Evolutionary conservation across 2,113 vertebrate genomes (phyloP), one percentile per base, ranked within the genome.

Genomic region (Ramphastos sulfuratus): DNA sequence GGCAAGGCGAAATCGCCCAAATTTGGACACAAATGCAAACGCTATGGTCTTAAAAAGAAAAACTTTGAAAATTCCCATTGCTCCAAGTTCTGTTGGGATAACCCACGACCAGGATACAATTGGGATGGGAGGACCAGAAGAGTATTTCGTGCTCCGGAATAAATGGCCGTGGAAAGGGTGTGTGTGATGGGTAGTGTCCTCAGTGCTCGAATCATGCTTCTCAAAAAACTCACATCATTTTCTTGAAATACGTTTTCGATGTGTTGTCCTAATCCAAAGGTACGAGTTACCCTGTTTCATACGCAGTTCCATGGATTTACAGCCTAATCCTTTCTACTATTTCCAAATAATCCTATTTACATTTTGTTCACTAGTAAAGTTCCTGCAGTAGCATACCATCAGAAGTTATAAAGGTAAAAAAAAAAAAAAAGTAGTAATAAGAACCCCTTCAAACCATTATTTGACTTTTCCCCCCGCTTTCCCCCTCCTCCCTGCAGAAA

Each of bases 311-410:
- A 54, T 35, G 94, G 90, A 94, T 93, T 94, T 96, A 72, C 64
- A 75, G 23, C 55, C 42, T 92, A 94, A 95, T 95, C 94, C 85
- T 76, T 92, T 76, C 82, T 90, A 95, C 72, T 94, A 90, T 94
- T 96, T 94, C 82, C 67, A 90, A 94, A 89, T 87, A 94, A 96
- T 93, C 90, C 94, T 94, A 85, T 92, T 92, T 93, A 79, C 55
- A 77, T 82, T 85, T 95, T 93, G 55, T 88, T 85, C 92, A 72
- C 80, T 65, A 39, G 48, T 82, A 82, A 94, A 48, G 60, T 30
- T 33, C 31, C 82, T 87, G 60, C 44, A 89, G 39, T 28, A 87
- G 71, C 89, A 87, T 31, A 75, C 16, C 66, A 87, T 33, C 31
- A 76, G 89, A 89, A 85, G 42, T 75, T 89, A 84, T n/a, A 37